Conservation (phyloP, 1,140 invertebrate genomes). For the Asobara japonica region DNA sequence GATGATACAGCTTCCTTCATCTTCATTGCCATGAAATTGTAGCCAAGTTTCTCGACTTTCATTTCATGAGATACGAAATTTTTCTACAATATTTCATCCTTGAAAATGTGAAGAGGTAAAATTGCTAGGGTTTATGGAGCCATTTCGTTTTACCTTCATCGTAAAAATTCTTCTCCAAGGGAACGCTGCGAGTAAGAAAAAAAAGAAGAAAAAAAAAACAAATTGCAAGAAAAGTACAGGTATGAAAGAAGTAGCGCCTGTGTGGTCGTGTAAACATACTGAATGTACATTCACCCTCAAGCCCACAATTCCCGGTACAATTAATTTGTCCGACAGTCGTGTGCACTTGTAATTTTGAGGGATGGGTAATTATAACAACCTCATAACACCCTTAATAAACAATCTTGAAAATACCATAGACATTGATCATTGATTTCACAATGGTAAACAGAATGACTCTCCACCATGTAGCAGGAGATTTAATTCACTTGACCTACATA, state of each 20-base stretch:
- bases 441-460: background rate
- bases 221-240: background rate
- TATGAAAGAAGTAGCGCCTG: conserved; percentile 2
- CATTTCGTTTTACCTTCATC: conserved; percentile 42
- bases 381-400: background rate
- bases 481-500: background rate
- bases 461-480: background rate
- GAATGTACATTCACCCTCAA: background rate
- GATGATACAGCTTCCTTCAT: background rate
- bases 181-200: conserved; percentile 11
- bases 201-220: background rate
- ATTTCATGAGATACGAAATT: background rate
- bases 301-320: conserved; percentile 21
- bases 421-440: background rate
- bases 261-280: background rate
- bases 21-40: background rate
- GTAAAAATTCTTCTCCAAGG: conserved; percentile 38
- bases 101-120: conserved; percentile 29
- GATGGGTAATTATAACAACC: background rate
- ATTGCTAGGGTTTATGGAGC: conserved; percentile 42
- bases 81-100: background rate
- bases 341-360: background rate
- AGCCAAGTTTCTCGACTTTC: background rate
- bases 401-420: background rate
- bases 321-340: conserved; percentile 17